A percentile compares a stretch with the other conserved stretches of the same genome.
Conservation (phyloP, 2,888 invertebrate genomes). For the Eurois occulta region DNA sequence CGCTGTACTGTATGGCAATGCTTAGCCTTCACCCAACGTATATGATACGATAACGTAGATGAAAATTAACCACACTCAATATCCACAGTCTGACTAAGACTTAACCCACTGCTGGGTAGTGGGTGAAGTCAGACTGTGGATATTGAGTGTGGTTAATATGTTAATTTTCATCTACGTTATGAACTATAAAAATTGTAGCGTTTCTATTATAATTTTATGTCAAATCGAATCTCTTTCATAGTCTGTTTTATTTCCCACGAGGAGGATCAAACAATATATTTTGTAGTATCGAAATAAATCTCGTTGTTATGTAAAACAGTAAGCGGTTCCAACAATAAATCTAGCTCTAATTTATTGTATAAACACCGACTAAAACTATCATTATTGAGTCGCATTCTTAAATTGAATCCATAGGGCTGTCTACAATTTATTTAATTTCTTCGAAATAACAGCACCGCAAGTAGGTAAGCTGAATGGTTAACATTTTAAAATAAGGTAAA, state of each 20-base stretch:
- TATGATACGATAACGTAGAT: too few species aligned
- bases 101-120: too few species aligned
- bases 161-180: not conserved
- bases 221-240: conserved; percentile 26
- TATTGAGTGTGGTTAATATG: not conserved
- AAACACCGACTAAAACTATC: conserved; percentile 62
- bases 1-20: not conserved
- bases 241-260: conserved; percentile 32
- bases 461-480: not conserved
- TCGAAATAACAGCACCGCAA: not conserved
- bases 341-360: conserved; percentile 60
- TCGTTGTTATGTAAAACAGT: conserved; percentile 55
- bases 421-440: not conserved
- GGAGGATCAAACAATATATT: conserved; percentile 34
- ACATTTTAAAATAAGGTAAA: conserved; percentile 4
- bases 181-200: not conserved
- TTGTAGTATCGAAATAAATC: conserved; percentile 48
- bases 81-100: too few species aligned
- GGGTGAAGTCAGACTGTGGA: not conserved
- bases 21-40: not conserved
- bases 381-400: conserved; percentile 60
- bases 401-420: conserved; percentile 65
- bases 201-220: conserved; percentile 10
- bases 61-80: too few species aligned
- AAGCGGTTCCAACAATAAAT: conserved; percentile 54